Base-by-base conservation (phyloP, 1,140 invertebrate genomes). In the Sitobion miscanthi region DNA sequence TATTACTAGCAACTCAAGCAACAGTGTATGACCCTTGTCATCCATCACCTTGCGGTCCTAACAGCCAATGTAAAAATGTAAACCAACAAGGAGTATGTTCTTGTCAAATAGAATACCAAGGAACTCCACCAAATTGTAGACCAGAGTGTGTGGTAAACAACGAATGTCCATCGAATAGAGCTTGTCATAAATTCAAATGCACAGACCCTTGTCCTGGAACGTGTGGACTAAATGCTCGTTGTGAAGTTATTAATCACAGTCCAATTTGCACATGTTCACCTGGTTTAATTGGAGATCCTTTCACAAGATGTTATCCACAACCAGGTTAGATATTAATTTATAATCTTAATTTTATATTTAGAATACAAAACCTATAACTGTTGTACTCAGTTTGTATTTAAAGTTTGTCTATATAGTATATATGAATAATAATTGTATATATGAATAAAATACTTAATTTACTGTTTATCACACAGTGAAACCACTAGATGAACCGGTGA, bases 41-140 rank as follows among this genome's bases (percentile, higher is more conserved):
- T 94, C 97, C 97, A 94, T 97, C 97, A n/a, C 97, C 97, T 2
- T 98, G 97, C 95, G 97, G 97, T 83, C 96, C 97, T 21, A 98
- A 98, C 95, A 96, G 97, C 21, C 95, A 97, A 87, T 98, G 97
- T 94, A 96, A 96, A 94, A 95, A 95, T 30, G 95, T 95, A 94
- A 96, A 96, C 94, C 96, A 96, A n/a, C 96, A 96, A 93, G 96
- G 97, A 93, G 96, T 97, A 4, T 98, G 97, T 94, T 96, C 96
- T 49, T 98, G 97, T 95, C 95, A 97, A n/a, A 96, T 96, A 93
- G 96, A 96, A 83, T 97, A 97, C 94, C 96, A 96, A 94, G 97
- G 97, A 77, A 96, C 96, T 94, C 97, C 97, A 45, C 97, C 97
- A 91, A 96, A 97, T 62, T 98, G 97, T 94, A 95, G 97, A 88